Conservation (phyloP, 2,797 vertebrate species). For the Chloroceryle inda region DNA sequence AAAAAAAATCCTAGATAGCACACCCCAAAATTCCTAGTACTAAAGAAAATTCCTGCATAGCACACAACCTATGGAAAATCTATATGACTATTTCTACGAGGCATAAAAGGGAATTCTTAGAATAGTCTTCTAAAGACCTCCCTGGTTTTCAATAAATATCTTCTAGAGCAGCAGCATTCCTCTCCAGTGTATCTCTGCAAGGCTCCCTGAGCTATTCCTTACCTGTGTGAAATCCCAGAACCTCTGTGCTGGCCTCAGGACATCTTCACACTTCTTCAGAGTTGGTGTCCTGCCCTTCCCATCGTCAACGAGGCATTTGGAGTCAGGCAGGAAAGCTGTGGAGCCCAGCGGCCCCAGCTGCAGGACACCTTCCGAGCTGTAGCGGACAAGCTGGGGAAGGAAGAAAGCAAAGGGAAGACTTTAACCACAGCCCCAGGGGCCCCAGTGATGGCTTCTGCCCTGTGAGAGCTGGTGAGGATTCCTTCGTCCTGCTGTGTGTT, state of each 20-base stretch:
- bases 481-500: rapidly evolving
- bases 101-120: background rate
- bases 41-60: background rate
- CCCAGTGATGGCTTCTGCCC: background rate
- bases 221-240: constrained; percentile 99
- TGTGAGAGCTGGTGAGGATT: background rate
- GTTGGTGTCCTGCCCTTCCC: constrained; percentile 89
- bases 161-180: background rate
- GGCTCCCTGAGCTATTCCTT: background rate
- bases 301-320: constrained; percentile 95
- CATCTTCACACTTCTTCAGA: constrained; percentile 91
- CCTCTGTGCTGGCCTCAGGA: constrained; percentile 88
- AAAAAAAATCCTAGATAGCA: background rate
- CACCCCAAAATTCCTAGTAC: background rate
- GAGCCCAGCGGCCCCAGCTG: constrained; percentile 96
- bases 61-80: rapidly evolving
- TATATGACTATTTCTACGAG: background rate
- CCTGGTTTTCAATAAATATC: background rate
- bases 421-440: background rate
- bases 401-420: background rate
- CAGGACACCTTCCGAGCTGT: constrained; percentile 92
- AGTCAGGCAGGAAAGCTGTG: constrained; percentile 95
- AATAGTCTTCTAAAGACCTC: background rate
- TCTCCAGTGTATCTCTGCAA: background rate
- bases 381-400: constrained; percentile 91